Base-by-base conservation (phyloP, 2,888 invertebrate species). In the Agrilus mali region DNA sequence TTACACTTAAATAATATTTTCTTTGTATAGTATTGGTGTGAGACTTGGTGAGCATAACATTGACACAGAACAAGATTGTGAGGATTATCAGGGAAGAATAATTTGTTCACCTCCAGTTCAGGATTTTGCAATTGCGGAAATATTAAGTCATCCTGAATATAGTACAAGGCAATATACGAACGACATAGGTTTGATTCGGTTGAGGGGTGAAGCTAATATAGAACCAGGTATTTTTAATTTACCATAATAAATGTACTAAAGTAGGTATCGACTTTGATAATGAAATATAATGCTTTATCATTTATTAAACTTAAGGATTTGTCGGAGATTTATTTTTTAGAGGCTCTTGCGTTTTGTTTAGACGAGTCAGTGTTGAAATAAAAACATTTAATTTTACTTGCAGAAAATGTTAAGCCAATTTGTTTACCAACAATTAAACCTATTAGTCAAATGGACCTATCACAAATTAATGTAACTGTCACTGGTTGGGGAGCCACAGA, bases 401-500 rank as follows among this genome's bases (percentile, higher is more conserved):
- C 66, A 57, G 58, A 52, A 33, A 71, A 60, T 42, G 66, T 63
- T 2, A 61, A 60, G 45, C 68, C 73, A 4, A 64, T 73, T 46
- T 73, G 73, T 50, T 47, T 73, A 40, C 73, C 73, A 3, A 46
- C 57, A 6, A 51, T 58, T n/a, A 64, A 59, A n/a, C 32, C 47
- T 8, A 41, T 51, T 13, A 48, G 59, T 35, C 56, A 55, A 12
- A 62, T 60, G 38, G 59, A 65, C 37, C 69, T 74, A 13, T 66
- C 67, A 7, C 70, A 70, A 4, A 63, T 62, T 50, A 66, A 69
- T 53, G 74, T 75, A 50, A 71, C 75, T 38, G 81, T 82, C 1
- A 80, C 82, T 4, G 86, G 86, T 1, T 86, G 86, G 85, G 86
- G 86, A 20, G 72, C 75, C 53, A 80, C 78, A 33, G 77, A 79